Base-by-base conservation (phyloP, 2,888 invertebrate species). In the Athalia rosae region DNA sequence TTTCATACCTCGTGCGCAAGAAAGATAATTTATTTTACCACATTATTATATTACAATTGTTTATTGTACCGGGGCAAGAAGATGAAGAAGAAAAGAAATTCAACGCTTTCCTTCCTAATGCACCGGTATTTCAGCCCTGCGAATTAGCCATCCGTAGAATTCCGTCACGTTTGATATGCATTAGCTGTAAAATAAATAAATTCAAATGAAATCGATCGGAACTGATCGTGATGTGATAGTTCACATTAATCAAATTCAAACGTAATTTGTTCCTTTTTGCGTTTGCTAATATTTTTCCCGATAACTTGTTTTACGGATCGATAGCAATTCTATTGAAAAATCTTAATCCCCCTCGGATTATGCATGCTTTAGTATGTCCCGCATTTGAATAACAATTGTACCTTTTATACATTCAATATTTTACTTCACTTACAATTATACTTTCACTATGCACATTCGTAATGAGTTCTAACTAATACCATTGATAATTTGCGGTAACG, bases 101-200 rank as follows among this genome's bases (percentile, higher is more conserved):
- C 15, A 13, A 71, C 28, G 71, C 71, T 71, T 71, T 71, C 71
- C 71, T 71, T 71, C 71, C 71, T 45, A 58, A 8, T 41, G 48
- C 53, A 11, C 28, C 28, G 28, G 28, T 4, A 53, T 8, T 53
- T 53, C 53, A 53, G 13, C 8, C 28, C 50, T 41, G 13, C 45
- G 67, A 53, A 53, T 53, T 67, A 67, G 45, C 58, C 56, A 45
- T 69, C 69, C 69, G 45, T 71, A 45, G 58, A 58, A 71, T 58
- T 71, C 58, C 11, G 45, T 56, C 4, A 58, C 4, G 5, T 56
- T 11, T 7, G n/a, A 58, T 58, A 45, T 3, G 5, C 8, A 4
- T 43, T n/a, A 58, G 15, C 43, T 43, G 58, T 13, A 58, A 56
- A 28, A 67, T 48, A 66, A 7, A 47, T 64, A 66, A 50, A 28